Base-by-base conservation (phyloP, 2,888 invertebrate genomes). In the Rhingia campestris region DNA sequence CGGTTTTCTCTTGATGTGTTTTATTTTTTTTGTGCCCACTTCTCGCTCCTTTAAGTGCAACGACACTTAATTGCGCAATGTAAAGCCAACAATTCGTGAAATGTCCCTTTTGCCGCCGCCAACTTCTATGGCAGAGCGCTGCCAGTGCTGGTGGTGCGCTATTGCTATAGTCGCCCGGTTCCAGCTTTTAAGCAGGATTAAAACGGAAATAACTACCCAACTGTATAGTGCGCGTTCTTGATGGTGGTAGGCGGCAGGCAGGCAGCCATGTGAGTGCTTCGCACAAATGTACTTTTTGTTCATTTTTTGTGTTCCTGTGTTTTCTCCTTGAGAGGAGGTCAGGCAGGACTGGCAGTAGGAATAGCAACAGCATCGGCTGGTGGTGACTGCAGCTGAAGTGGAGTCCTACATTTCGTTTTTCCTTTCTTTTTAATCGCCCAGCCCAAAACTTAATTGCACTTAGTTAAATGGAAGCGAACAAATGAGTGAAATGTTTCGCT, bases 41-140 rank as follows among this genome's bases (percentile, higher is more conserved):
- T 14, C 56, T 22, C 22, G 22, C 22, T 73, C 59, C 54, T 72
- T 74, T 79, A 74, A 82, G 73, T 82, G 82, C 82, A 74, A 82
- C 79, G 82, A 79, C 79, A 82, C 79, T 82, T 82, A 82, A 82
- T 82, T 79, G 79, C 69, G 63, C 82, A 74, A 70, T 69, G 82
- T 56, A 79, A 82, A 79, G 82, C 82, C 79, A 82, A 79, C 82
- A 82, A 82, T 79, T 82, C 82, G 82, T 82, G 79, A 79, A 79
- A 82, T 79, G 82, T 79, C 79, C 79, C 69, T 79, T 82, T 77
- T 63, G 73, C 79, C 82, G 64, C 58, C 73, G 69, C 51, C 75
- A 30, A 10, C 10, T 22, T 10, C n/a, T 35, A 10, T 33, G 30
- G 43, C 43, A 54, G 7, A 14, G 6, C 9, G 22, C 47, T 37